Evolutionary conservation across 2,888 invertebrate species (phyloP), one percentile per base, ranked within the genome.

Genomic region (Dicycla oo): DNA sequence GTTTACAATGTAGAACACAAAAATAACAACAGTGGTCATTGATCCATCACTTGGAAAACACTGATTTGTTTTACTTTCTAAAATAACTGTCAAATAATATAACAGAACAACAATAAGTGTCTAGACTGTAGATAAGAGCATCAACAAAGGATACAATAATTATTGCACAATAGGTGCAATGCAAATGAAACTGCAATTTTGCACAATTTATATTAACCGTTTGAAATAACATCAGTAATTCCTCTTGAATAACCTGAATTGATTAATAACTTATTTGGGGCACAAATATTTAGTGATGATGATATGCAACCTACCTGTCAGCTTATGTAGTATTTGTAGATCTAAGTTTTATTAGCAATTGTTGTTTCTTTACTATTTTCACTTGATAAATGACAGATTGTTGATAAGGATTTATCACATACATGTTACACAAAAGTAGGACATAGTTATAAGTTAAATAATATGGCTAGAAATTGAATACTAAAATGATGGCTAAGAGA

Each of bases 81-180:
- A 45, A 47, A 54, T 18, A 18, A 38, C 2, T 54, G 30, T 54
- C 56, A 56, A 11, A 15, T 3, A 7, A 56, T 15, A 15, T 3
- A 7, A 13, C 8, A 49, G 26, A 15, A 45, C 1, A 30, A 62
- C 34, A 71, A 58, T 64, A 49, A 45, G 4, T 51, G 38, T 53
- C 15, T 40, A 10, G 4, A 20, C 10, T 30, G 11, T 23, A 23
- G 45, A 40, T 62, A 70, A 26, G 38, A 43, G 23, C 6, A 23
- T 45, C 56, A 49, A 61, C 78, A 76, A 77, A 60, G 49, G 20
- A 51, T 45, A 23, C 1, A 26, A 38, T 40, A 23, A 43, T 45
- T 20, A 67, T 80, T 75, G 76, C 76, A 80, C 51, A 75, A 70
- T 70, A 34, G 38, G 56, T 65, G 76, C 60, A 79, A 70, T 53